Percentiles rank a stretch among this genome's conserved stretches.
These are phyloP conservation scores for Punctoribates punctum DNA, from an alignment of 2,888 invertebrate species.

Conservation along the genomic window DNA sequence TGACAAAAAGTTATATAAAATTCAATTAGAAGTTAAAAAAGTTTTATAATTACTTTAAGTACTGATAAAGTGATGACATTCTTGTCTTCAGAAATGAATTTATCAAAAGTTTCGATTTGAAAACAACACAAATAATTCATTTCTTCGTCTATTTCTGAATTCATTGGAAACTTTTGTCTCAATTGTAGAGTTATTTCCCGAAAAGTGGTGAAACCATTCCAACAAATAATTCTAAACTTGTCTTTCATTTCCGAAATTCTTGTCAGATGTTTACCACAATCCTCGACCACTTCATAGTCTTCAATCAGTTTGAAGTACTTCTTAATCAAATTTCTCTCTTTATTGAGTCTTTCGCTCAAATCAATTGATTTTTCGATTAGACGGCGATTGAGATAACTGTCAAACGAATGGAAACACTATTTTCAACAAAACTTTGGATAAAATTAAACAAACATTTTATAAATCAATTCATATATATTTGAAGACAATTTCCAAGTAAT, in stretches of 20 bases:
- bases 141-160: background rate
- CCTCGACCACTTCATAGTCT: constrained; percentile 15
- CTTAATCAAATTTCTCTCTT: background rate
- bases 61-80: background rate
- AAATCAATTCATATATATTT: background rate
- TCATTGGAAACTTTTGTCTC: background rate
- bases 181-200: background rate
- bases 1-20: background rate
- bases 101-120: background rate
- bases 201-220: background rate
- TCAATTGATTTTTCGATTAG: background rate
- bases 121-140: constrained; percentile 18
- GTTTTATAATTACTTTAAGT: background rate
- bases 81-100: constrained; percentile 4
- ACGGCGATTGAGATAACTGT: constrained; percentile 4
- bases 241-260: background rate
- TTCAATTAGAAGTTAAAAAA: background rate
- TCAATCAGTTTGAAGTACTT: constrained; percentile 16
- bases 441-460: constrained; percentile 1
- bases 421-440: background rate
- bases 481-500: background rate
- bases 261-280: background rate
- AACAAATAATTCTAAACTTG: background rate
- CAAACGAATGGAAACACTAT: background rate
- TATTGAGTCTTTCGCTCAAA: background rate